phyloP scores from a whole-genome alignment of 1,140 invertebrate genomes.

The Pogonus chalceus region DNA sequence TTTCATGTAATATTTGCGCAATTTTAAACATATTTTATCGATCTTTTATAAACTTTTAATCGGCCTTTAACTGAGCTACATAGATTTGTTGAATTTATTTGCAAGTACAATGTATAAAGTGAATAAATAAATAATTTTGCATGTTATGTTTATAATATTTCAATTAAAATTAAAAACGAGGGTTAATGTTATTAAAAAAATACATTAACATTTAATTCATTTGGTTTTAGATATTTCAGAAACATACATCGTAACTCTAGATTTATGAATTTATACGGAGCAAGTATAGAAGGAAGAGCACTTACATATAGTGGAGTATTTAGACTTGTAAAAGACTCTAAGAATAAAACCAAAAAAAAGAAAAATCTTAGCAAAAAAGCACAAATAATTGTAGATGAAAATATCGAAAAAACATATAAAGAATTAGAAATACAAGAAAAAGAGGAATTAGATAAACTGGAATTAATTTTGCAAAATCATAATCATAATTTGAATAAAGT shows the following conservation, averaged over 20 bases:
- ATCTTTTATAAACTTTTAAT: too few species aligned
- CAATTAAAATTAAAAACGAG: too few species aligned
- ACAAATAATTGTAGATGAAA: constrained; percentile 2
- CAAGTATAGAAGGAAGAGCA: constrained; percentile 18
- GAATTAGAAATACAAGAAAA: constrained; percentile 4
- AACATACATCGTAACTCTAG: neutral
- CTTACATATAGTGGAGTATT: constrained; percentile 9
- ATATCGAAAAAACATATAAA: neutral
- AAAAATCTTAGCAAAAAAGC: constrained; percentile 13
- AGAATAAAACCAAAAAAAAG: neutral
- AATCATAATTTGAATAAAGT: neutral
- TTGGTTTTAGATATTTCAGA: constrained; percentile 8
- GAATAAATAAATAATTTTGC: too few species aligned
- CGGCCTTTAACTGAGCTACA: too few species aligned
- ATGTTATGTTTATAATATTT: too few species aligned
- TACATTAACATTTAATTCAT: too few species aligned
- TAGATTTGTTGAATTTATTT: too few species aligned
- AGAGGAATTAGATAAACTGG: constrained; percentile 3
- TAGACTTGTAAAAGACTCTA: neutral
- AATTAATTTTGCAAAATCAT: neutral
- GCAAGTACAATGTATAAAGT: too few species aligned
- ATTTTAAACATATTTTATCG: too few species aligned
- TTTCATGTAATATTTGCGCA: too few species aligned
- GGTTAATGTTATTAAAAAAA: too few species aligned
- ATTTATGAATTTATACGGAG: constrained; percentile 17